Conservation (phyloP, 2,888 invertebrate genomes). For the Cosmia trapezina region DNA sequence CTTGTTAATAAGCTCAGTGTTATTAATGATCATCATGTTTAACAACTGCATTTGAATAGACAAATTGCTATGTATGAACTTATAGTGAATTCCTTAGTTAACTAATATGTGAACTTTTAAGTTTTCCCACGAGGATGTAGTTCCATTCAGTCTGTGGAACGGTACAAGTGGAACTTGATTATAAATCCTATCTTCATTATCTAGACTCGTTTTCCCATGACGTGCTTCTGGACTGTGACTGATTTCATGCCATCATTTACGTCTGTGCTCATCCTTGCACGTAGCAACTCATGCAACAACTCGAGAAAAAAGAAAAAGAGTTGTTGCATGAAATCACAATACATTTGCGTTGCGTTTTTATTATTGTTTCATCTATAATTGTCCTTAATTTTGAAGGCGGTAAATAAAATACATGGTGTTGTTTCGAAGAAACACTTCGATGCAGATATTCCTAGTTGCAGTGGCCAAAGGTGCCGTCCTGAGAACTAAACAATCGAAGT, state of each 20-base stretch:
- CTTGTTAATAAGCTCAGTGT: slow-evolving; percentile 38
- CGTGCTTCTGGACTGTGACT: slow-evolving; percentile 83
- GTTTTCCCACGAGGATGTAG: slow-evolving; percentile 50
- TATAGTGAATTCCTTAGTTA: neutral
- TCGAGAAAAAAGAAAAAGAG: too few species aligned
- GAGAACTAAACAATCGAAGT: slow-evolving; percentile 79
- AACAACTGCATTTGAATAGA: slow-evolving; percentile 37
- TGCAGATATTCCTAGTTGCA: slow-evolving; percentile 69
- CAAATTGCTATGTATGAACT: slow-evolving; percentile 24
- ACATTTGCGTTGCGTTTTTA: slow-evolving; percentile 40
- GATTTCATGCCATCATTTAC: slow-evolving; percentile 70
- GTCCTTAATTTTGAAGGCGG: slow-evolving; percentile 71
- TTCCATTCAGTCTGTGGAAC: slow-evolving; percentile 36
- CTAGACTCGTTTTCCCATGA: slow-evolving; percentile 85
- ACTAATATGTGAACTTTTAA: slow-evolving; percentile 20
- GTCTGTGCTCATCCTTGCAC: slow-evolving; percentile 71
- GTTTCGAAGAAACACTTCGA: slow-evolving; percentile 67
- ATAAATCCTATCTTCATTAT: slow-evolving; percentile 70
- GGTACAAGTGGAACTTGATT: slow-evolving; percentile 27
- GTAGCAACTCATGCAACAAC: too few species aligned
- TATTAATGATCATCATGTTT: slow-evolving; percentile 39
- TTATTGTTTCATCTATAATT: slow-evolving; percentile 65
- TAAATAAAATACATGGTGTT: slow-evolving; percentile 60
- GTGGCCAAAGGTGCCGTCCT: slow-evolving; percentile 78
- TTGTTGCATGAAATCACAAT: slow-evolving; percentile 60